Conservation (phyloP, 2,888 invertebrate genomes). For the Elegia similella region DNA sequence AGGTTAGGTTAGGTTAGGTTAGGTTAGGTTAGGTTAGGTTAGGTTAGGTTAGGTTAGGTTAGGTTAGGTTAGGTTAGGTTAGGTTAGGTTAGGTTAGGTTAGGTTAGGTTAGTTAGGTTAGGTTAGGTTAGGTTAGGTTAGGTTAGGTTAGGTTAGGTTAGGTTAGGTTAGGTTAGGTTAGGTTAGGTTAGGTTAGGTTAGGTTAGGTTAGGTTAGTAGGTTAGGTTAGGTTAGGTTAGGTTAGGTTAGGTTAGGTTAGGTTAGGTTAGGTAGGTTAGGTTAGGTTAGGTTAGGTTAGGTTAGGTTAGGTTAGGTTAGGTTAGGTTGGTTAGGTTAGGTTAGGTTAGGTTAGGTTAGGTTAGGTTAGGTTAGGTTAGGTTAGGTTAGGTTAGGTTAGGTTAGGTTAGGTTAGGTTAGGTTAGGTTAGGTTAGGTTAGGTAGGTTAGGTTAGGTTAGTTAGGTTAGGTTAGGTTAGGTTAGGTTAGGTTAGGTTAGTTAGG, state of each 20-base stretch:
- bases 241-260: slow-evolving; percentile 1
- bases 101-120: not conserved
- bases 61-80: slow-evolving; percentile 8
- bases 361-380: slow-evolving; percentile 31
- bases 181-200: slow-evolving; percentile 12
- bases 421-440: slow-evolving; percentile 37
- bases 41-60: slow-evolving; percentile 8
- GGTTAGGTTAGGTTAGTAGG: slow-evolving; percentile 11
- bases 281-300: slow-evolving; percentile 1
- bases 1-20: slow-evolving; percentile 8
- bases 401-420: slow-evolving; percentile 31
- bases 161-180: slow-evolving; percentile 12
- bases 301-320: slow-evolving; percentile 1
- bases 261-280: slow-evolving; percentile 1
- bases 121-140: slow-evolving; percentile 1
- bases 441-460: slow-evolving; percentile 37
- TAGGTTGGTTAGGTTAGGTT: slow-evolving; percentile 24
- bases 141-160: slow-evolving; percentile 6
- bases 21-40: slow-evolving; percentile 8
- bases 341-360: slow-evolving; percentile 33
- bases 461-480: slow-evolving; percentile 38
- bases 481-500: slow-evolving; percentile 33
- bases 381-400: slow-evolving; percentile 31
- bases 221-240: no score
- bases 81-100: slow-evolving; percentile 8